Evolutionary conservation across 1,140 invertebrate genomes (phyloP), one percentile per base, ranked within the genome.

Genomic region (Glossosoma conforme): DNA sequence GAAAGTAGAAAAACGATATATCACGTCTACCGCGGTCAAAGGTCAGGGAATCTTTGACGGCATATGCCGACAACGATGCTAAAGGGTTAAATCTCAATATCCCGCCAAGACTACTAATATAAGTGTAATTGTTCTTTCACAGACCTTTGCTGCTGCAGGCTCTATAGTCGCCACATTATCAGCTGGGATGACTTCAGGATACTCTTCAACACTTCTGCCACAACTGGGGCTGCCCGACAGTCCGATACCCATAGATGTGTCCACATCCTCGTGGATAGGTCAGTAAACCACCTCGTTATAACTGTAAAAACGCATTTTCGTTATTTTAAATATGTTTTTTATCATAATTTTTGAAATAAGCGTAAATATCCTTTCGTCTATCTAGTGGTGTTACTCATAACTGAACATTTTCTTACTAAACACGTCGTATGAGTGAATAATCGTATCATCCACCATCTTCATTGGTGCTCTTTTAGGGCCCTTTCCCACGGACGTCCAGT

Each of bases 241-340:
- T 30, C 53, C 61, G 13, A 72, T 80, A 19, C 60, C 58, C 0
- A 67, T 73, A 1, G 72, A 70, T 19, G 62, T 65, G 11, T 70
- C 72, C 37, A 68, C 78, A 10, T 70, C 70, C 21, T 82, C 81
- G 9, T 84, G 82, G 81, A 80, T 83, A 52, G 79, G 79, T 80
- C 58, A 65, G 64, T 22, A 25, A 30, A 17, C 36, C 13, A n/a
- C n/a, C 25, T 8, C 25, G 6, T 13, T 19, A 3, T 13, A 32
- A 33, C 4, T 14, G 17, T 56, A 47, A n/a, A 56, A 22, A 6
- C 52, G 25, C 25, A 28, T 28, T 28, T 28, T 28, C 25, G n/a
- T n/a, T n/a, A n/a, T n/a, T n/a, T 38, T 13, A 8, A 44, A 28
- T 36, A 15, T 37, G 14, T 17, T 45, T 19, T 17, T 1, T 11